Conservation (phyloP, 53 echinoderm and acorn worm species). For the Paelopatides confundens region DNA sequence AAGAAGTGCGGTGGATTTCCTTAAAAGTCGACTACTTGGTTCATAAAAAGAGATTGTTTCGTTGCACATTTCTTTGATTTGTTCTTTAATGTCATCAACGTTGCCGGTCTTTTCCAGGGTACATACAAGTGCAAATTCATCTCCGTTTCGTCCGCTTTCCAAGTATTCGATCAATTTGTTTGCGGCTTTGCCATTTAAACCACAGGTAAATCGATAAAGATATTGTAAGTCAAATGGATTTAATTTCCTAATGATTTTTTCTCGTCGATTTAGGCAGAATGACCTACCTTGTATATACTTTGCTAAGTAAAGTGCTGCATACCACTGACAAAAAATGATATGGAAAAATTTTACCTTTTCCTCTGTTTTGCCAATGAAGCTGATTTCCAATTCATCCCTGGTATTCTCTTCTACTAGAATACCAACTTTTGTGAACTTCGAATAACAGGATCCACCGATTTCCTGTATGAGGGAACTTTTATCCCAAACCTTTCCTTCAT, state of each 20-base stretch:
- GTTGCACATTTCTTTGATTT: neutral
- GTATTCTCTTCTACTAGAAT: neutral
- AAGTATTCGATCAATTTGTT: neutral
- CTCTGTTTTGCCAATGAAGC: no score
- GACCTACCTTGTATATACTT: neutral
- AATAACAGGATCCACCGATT: neutral
- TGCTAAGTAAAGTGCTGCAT: neutral
- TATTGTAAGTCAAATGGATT: constrained; percentile 18
- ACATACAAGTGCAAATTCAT: neutral
- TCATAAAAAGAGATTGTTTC: neutral
- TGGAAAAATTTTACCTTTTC: neutral
- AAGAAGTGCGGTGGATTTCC: neutral
- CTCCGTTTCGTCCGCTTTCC: neutral
- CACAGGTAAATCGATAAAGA: constrained; percentile 1
- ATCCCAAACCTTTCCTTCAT: neutral
- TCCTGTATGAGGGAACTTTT: neutral
- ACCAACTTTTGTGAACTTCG: neutral
- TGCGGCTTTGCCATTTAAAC: neutral
- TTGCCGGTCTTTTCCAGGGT: neutral
- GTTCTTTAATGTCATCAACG: neutral
- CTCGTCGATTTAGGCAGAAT: neutral
- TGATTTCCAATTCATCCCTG: neutral
- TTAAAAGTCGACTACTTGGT: neutral
- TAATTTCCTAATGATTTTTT: neutral
- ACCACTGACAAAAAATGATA: neutral